Evolutionary conservation across 2,797 vertebrate species (phyloP), one percentile per base, ranked within the genome.

Genomic region (Coluber constrictor): DNA sequence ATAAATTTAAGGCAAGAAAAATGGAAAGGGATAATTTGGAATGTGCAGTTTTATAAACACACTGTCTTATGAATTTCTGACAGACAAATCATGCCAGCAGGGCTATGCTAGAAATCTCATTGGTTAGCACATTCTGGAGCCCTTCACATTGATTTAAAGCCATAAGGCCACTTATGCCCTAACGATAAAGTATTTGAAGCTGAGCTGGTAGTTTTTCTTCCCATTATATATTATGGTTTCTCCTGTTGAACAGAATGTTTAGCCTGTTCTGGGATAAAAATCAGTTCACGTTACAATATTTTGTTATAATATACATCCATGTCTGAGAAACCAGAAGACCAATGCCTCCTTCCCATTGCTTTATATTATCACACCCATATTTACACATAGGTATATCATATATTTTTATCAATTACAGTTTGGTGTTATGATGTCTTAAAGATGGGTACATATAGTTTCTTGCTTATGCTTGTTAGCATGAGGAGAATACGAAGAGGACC

Each of bases 111-210:
- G 61, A 43, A 93, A 94, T 92, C 23, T 88, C 70, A 83, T 94
- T 60, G 1, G 51, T 74, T 92, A 43, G 13, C n/a, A 0, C 93
- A 90, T 27, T 9, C 32, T 90, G 2, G 57, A 90, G 47, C 29
- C 83, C 56, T 20, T 4, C 55, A 60, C 79, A 2, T 60, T 74
- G 83, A 10, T 7, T 7, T 56, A 88, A 93, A 94, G 25, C 18
- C 79, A 93, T 79, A 47, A 55, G 66, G 88, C 87, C 87, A 56
- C 54, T 83, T 96, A 20, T 90, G 60, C 27, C 47, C 92, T 93
- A 11, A 54, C 87, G 27, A 54, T 93, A 90, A 56, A 89, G n/a
- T 61, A 70, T 27, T 23, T 89, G 56, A 32, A 87, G 32, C 32
- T 60, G 23, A 4, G 54, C 32, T 54, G 47, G 23, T 59, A 83